Base-by-base conservation (phyloP, 2,888 invertebrate species). In the Heliconius charithonia region DNA sequence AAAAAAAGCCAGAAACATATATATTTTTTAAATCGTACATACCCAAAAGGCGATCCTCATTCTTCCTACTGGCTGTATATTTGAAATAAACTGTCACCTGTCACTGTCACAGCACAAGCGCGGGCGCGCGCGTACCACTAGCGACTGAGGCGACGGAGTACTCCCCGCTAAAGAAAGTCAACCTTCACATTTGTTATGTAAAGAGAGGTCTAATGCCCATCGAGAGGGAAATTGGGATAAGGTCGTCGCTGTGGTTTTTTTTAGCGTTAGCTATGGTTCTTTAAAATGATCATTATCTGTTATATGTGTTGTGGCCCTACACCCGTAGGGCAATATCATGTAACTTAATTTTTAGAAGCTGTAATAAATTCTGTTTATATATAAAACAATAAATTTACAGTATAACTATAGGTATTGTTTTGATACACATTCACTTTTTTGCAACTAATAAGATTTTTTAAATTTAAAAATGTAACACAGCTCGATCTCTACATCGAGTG, bases 131-230 rank as follows among this genome's bases (percentile, higher is more conserved):
- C 92, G 83, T 86, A 88, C 87, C 85, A 86, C 89, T 77, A 73
- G 27, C 65, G 86, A 94, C 93, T 94, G 93, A 84, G 86, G 87
- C 86, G 86, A 86, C 83, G 83, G 83, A 83, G 84, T 88, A 90
- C 92, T 92, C 92, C 91, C 90, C 91, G 88, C 90, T 88, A 87
- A 91, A 90, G 91, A 91, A 92, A 92, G 90, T 89, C 84, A 91
- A 90, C 93, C 93, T 94, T 93, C 93, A 93, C 93, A 91, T 92
- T 92, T 86, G 87, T 93, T 93, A 93, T 93, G 94, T 94, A 93
- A 93, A 87, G 85, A 85, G 82, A 85, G 88, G 89, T 90, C 77
- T 73, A 82, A 83, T 81, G 80, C 80, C 77, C 82, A 81, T 81
- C 83, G 81, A 82, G 82, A 82, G 82, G 79, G 82, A 83, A 84